Base-by-base conservation (phyloP, 2,888 invertebrate species). In the Synergus itoensis region DNA sequence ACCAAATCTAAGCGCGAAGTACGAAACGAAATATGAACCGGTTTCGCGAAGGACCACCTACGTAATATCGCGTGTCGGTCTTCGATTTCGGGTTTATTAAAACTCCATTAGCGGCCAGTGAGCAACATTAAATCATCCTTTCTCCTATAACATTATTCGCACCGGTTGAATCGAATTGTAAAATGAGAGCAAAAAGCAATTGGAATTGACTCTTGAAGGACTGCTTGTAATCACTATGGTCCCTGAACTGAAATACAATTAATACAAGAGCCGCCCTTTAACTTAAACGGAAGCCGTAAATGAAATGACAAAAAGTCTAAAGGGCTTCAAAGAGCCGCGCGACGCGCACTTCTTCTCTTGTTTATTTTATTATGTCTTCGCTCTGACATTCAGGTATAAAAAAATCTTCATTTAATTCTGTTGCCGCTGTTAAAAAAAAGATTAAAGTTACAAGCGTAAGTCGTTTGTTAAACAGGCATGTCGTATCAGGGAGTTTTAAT, bases 71-170 rank as follows among this genome's bases (percentile, higher is more conserved):
- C 81, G 80, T 77, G 78, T 82, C 79, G 78, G 73, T 81, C 78
- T 81, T 83, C 79, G 82, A 79, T 85, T 85, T 84, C 79, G 83
- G 81, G 79, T 83, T 83, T 82, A 81, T 83, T 82, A 79, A 84
- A 81, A 78, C 78, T 77, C 80, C 80, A 83, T 83, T 80, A 80
- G 77, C 69, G 76, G 67, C 76, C 79, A 77, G 48, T 63, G 81
- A 63, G 63, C 62, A 78, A 53, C 36, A 48, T 79, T 4, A n/a
- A 18, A 57, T 57, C n/a, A 7, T 57, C 45, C 12, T 28, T 28
- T 28, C 28, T 1, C 45, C 45, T 8, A 45, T 11, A 45, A 45
- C 12, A 8, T 45, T 45, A 45, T 45, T 45, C 45, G 45, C 45
- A 45, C 45, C 45, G 12, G 9, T 45, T 45, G 45, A 45, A 62